Percentiles rank a stretch among this genome's conserved stretches.
phyloP scores from a whole-genome alignment of 2,113 vertebrate species.

The Centrocercus urophasianus region DNA sequence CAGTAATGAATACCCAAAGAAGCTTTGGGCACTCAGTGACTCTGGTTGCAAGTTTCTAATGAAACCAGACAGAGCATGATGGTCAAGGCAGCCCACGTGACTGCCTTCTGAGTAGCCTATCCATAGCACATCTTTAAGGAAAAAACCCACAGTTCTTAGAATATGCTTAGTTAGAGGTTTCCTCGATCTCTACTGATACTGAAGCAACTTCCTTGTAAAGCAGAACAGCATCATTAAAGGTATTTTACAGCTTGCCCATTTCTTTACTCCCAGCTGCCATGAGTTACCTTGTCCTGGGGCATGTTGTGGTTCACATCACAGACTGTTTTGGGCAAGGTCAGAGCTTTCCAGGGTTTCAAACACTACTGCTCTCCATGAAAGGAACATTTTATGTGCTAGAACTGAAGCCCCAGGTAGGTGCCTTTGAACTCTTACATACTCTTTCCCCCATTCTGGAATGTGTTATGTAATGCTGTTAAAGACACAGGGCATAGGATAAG shows the following conservation, averaged over 20 bases:
- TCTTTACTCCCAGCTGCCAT: background rate
- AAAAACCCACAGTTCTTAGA: background rate
- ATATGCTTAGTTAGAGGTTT: background rate
- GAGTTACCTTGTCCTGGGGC: background rate
- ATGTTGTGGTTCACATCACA: background rate
- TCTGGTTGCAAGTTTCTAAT: background rate
- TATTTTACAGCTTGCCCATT: background rate
- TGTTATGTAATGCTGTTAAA: background rate
- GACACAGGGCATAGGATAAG: background rate
- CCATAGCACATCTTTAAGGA: background rate
- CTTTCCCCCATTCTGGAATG: background rate
- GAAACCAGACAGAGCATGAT: background rate
- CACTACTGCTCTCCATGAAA: background rate
- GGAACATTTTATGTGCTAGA: background rate
- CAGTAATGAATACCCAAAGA: background rate
- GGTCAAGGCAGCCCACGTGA: rapidly evolving
- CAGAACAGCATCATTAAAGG: background rate
- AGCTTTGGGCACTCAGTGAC: background rate
- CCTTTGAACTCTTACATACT: background rate
- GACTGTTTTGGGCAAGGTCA: background rate
- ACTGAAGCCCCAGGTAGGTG: background rate
- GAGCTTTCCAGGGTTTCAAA: background rate
- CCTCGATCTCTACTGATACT: background rate
- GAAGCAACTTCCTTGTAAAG: background rate
- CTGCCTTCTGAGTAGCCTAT: background rate